Conservation (phyloP, 2,113 vertebrate genomes). For the Alethe castanea region DNA sequence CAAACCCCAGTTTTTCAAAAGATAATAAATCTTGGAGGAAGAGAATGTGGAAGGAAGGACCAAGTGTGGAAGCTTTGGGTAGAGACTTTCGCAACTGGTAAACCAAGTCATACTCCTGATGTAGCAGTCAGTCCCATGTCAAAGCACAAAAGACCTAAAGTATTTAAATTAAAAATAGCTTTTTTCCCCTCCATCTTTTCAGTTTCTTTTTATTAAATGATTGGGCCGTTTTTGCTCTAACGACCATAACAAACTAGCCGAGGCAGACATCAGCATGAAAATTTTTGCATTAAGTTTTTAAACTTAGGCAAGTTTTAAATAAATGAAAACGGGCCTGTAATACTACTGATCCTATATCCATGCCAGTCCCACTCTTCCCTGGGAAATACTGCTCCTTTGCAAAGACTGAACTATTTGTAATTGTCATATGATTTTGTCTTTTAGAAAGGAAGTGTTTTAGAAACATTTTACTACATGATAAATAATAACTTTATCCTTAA, state of each 20-base stretch:
- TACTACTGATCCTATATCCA: background rate
- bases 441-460: background rate
- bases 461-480: background rate
- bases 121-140: background rate
- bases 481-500: background rate
- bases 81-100: background rate
- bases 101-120: background rate
- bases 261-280: background rate
- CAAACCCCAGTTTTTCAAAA: background rate
- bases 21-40: background rate
- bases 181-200: fast-evolving
- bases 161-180: background rate
- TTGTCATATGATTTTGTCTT: background rate
- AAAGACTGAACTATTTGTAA: background rate
- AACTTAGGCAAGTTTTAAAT: background rate
- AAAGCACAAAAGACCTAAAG: background rate
- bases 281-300: background rate
- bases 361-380: background rate
- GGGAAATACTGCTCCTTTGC: background rate
- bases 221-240: background rate
- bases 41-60: background rate
- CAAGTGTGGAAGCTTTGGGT: background rate
- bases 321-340: background rate
- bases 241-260: background rate
- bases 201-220: background rate